A percentile compares a stretch with the other conserved stretches of the same genome.
Conservation (phyloP, 2,888 invertebrate species). For the Drosophila paranaensis region DNA sequence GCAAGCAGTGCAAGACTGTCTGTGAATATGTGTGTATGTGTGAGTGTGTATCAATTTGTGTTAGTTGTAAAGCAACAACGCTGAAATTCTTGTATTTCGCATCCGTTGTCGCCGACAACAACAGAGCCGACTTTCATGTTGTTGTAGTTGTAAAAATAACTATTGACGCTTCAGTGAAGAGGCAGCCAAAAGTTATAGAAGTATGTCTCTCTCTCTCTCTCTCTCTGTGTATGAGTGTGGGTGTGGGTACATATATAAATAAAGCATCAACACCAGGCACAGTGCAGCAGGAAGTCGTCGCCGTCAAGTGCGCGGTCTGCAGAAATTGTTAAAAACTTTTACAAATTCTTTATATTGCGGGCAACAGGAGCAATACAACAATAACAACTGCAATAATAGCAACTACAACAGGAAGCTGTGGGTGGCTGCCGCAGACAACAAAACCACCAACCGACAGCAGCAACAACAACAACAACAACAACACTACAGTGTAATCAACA, state of each 20-base stretch:
- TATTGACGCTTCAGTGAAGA: constrained; percentile 73
- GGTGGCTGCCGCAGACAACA: constrained; percentile 73
- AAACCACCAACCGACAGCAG: constrained; percentile 49
- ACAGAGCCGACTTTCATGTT: constrained; percentile 31
- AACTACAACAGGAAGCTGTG: constrained; percentile 64
- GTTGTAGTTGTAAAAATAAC: constrained; percentile 64
- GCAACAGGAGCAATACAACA: constrained; percentile 47
- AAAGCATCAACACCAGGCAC: constrained; percentile 77
- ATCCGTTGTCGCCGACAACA: constrained; percentile 60
- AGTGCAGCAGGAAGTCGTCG: constrained; percentile 74
- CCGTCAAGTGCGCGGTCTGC: constrained; percentile 73
- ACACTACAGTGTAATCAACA: constrained; percentile 73
- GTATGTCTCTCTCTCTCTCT: neutral
- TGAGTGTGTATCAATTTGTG: constrained; percentile 17
- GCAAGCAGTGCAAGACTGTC: neutral
- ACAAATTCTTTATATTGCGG: constrained; percentile 73
- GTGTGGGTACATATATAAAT: constrained; percentile 54
- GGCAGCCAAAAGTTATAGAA: constrained; percentile 63
- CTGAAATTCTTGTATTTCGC: constrained; percentile 72
- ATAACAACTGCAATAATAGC: constrained; percentile 70
- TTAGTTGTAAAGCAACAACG: constrained; percentile 54
- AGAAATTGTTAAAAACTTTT: constrained; percentile 75
- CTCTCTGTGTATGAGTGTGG: neutral
- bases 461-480: constrained; percentile 36
- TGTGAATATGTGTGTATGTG: neutral